Conservation (phyloP, 2,797 vertebrate species). For the Coranthus polyacanthus region DNA sequence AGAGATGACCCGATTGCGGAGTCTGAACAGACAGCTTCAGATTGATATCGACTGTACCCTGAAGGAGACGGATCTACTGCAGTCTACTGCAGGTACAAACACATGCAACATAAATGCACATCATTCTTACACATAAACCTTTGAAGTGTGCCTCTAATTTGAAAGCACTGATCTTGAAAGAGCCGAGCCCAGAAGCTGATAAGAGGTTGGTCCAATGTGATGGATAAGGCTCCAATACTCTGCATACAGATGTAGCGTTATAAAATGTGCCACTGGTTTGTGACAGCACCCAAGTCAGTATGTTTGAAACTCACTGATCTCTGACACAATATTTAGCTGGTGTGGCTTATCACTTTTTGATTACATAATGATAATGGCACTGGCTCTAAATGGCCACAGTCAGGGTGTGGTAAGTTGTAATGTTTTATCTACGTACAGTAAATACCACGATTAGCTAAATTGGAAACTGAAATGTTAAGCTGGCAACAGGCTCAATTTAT, state of each 20-base stretch:
- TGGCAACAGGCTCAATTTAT: conserved; percentile 18
- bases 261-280: conserved; percentile 29
- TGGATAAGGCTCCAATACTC: conserved; percentile 28
- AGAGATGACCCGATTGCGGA: conserved; percentile 97
- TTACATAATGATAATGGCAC: conserved; percentile 14
- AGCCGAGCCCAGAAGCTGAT: conserved; percentile 48
- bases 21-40: conserved; percentile 96
- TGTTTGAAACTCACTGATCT: conserved; percentile 12
- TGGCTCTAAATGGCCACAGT: not conserved
- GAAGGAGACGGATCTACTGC: conserved; percentile 97
- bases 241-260: conserved; percentile 39
- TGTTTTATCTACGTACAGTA: conserved; percentile 17
- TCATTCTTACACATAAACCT: conserved; percentile 38
- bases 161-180: conserved; percentile 66
- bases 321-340: not conserved
- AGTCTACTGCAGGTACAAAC: conserved; percentile 91
- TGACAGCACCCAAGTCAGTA: conserved; percentile 13
- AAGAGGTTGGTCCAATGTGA: conserved; percentile 44
- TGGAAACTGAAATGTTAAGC: conserved; percentile 4
- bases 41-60: conserved; percentile 99
- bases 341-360: conserved; percentile 6
- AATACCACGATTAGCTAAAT: not conserved
- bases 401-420: not conserved
- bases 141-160: conserved; percentile 60
- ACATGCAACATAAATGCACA: conserved; percentile 26